phyloP scores from a whole-genome alignment of 2,797 vertebrate genomes.

The Anas acuta region DNA sequence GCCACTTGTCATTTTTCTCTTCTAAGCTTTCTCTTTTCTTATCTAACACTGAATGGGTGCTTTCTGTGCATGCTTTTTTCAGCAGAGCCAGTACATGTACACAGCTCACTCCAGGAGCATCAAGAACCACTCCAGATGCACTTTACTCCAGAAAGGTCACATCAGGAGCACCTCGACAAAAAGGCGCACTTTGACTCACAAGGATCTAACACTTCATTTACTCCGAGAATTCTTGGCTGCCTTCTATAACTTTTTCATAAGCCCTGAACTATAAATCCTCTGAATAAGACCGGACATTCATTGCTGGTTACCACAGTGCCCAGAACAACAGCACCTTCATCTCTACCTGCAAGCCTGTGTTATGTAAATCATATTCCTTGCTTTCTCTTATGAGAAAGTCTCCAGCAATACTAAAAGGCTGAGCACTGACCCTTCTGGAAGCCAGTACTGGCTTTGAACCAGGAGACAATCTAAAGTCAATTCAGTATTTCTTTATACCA shows the following conservation, averaged over 20 bases:
- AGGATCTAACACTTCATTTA: not conserved
- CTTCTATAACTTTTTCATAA: not conserved
- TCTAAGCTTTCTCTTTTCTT: not conserved
- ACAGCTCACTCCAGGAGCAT: not conserved
- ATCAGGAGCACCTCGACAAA: not conserved
- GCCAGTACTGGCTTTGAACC: not conserved
- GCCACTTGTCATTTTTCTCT: not conserved
- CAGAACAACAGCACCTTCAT: not conserved
- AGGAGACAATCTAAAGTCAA: not conserved
- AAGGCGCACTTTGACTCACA: not conserved
- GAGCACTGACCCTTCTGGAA: not conserved
- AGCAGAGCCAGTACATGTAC: not conserved
- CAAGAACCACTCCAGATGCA: accelerated
- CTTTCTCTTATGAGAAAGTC: not conserved
- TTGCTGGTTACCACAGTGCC: not conserved
- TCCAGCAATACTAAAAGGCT: not conserved
- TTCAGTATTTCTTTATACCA: not conserved
- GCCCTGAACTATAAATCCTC: not conserved
- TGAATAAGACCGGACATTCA: not conserved
- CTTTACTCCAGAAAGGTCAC: not conserved
- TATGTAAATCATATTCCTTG: not conserved
- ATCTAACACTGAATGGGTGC: not conserved
- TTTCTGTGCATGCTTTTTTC: not conserved
- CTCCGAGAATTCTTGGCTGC: not conserved
- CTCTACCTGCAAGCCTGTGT: not conserved